phyloP scores from a whole-genome alignment of 2,888 invertebrate genomes.

The Conistra vaccinii region DNA sequence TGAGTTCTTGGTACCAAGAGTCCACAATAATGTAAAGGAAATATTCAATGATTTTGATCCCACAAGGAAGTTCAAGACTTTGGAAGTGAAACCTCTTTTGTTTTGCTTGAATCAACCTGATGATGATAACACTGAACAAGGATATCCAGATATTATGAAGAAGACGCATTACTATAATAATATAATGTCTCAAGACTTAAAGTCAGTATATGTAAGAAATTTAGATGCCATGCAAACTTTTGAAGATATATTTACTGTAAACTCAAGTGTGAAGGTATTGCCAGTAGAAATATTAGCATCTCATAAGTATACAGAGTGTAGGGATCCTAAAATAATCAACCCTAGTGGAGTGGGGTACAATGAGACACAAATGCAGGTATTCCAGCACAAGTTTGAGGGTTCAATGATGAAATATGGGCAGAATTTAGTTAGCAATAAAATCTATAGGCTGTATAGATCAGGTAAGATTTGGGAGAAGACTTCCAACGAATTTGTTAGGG shows the following conservation, averaged over 20 bases:
- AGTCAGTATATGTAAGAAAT: conserved; percentile 81
- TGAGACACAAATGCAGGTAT: conserved; percentile 86
- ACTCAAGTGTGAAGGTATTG: conserved; percentile 74
- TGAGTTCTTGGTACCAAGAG: conserved; percentile 92
- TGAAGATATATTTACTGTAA: conserved; percentile 84
- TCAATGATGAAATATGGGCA: conserved; percentile 89
- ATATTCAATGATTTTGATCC: conserved; percentile 90
- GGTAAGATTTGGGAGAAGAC: conserved; percentile 88
- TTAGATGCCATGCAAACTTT: conserved; percentile 86
- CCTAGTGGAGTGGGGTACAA: conserved; percentile 82
- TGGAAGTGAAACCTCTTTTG: conserved; percentile 79
- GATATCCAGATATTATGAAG: conserved; percentile 85
- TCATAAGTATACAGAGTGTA: conserved; percentile 88
- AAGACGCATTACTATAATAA: conserved; percentile 84
- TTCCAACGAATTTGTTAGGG: conserved; percentile 81
- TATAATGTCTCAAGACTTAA: conserved; percentile 77
- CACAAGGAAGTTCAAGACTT: conserved; percentile 79
- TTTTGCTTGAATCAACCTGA: conserved; percentile 87
- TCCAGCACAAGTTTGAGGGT: conserved; percentile 88
- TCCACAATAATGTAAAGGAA: conserved; percentile 89
- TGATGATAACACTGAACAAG: conserved; percentile 85
- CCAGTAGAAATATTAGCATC: conserved; percentile 82
- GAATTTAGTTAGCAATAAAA: conserved; percentile 85
- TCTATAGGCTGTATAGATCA: conserved; percentile 86
- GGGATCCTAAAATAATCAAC: conserved; percentile 81